These are phyloP conservation scores for Brachylomia viminalis DNA, from an alignment of 2,888 invertebrate genomes.

Conservation along the genomic window DNA sequence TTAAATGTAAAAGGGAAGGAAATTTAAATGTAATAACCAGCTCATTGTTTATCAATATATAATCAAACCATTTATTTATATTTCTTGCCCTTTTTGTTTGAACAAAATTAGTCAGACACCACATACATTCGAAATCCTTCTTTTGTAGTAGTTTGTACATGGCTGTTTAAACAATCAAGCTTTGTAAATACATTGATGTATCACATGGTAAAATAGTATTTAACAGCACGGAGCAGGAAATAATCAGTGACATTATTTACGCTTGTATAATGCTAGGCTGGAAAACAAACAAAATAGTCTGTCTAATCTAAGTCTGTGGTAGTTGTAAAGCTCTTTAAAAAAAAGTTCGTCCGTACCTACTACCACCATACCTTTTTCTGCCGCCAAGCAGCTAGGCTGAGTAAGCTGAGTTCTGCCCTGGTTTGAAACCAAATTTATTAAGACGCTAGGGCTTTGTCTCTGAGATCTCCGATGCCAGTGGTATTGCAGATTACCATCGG, in stretches of 20 bases:
- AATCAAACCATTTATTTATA: conserved; percentile 12
- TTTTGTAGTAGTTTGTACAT: conserved; percentile 53
- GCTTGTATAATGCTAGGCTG: neutral
- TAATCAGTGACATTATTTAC: conserved; percentile 11
- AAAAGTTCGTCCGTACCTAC: neutral
- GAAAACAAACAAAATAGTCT: neutral
- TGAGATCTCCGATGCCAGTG: neutral
- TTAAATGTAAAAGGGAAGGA: conserved; percentile 33
- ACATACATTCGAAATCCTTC: neutral
- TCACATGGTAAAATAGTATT: conserved; percentile 42
- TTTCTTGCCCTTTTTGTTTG: conserved; percentile 5
- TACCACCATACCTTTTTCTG: neutral
- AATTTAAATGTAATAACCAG: neutral
- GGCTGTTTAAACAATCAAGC: conserved; percentile 22
- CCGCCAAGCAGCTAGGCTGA: no score
- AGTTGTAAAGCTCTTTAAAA: neutral
- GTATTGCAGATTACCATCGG: neutral
- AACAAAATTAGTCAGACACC: conserved; percentile 34
- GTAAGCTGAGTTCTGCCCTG: no score
- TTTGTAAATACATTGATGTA: conserved; percentile 55
- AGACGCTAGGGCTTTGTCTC: neutral
- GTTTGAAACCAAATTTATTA: neutral
- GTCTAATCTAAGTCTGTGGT: neutral
- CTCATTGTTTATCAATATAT: neutral
- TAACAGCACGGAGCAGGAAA: conserved; percentile 25